These are phyloP conservation scores for Acanthopagrus latus DNA, from an alignment of 2,797 vertebrate species.

Conservation along the genomic window DNA sequence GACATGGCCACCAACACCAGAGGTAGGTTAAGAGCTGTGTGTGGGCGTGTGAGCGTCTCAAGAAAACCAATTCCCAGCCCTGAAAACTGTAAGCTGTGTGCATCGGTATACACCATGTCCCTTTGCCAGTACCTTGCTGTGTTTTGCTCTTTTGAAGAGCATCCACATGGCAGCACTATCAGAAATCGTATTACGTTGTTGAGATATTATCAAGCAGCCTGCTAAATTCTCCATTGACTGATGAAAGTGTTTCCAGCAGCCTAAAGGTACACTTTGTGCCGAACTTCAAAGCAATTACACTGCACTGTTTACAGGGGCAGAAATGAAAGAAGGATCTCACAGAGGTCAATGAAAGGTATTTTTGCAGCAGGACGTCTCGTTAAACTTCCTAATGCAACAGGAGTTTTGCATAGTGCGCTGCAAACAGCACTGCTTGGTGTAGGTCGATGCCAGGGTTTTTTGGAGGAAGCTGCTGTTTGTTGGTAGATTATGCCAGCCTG, in stretches of 20 bases:
- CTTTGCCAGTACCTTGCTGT: not conserved
- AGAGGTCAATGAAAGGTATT: conserved; percentile 11
- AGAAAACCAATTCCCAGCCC: not conserved
- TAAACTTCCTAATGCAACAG: not conserved
- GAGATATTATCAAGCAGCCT: conserved; percentile 46
- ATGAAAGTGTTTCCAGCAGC: conserved; percentile 57
- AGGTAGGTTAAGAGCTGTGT: conserved; percentile 85
- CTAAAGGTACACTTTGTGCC: conserved; percentile 40
- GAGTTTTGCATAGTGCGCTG: not conserved
- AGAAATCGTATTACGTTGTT: conserved; percentile 27
- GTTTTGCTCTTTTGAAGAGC: conserved; percentile 7
- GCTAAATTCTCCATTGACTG: conserved; percentile 21
- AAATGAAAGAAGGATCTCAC: conserved; percentile 1
- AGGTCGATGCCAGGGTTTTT: not conserved
- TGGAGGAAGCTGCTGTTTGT: not conserved
- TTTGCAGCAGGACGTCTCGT: conserved; percentile 17
- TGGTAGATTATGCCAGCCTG: not conserved
- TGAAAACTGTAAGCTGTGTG: not conserved
- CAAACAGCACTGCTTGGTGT: not conserved
- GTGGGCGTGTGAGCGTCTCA: conserved; percentile 29
- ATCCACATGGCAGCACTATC: conserved; percentile 17
- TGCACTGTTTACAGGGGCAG: conserved; percentile 40
- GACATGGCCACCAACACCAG: conserved; percentile 99
- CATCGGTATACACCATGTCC: not conserved
- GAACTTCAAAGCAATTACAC: conserved; percentile 41